Conservation (phyloP, 2,797 vertebrate species). For the Pterois miles region DNA sequence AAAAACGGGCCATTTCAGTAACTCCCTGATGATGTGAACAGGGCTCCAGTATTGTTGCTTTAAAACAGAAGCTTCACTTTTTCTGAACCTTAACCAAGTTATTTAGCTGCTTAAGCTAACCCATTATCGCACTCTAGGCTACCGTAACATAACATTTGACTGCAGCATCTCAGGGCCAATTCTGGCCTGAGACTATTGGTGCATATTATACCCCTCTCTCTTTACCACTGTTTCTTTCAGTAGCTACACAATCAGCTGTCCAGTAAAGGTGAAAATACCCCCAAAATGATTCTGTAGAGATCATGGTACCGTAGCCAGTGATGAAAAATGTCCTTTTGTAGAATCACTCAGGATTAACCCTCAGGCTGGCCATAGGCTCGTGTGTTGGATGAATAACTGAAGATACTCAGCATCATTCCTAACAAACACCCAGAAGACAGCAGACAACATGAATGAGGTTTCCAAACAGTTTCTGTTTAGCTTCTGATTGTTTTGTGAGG, state of each 20-base stretch:
- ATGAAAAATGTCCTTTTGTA: background rate
- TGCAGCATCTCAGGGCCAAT: background rate
- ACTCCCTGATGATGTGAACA: no score
- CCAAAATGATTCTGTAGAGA: background rate
- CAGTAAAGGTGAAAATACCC: background rate
- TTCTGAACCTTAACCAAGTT: no score
- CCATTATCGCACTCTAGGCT: background rate
- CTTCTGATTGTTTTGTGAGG: background rate
- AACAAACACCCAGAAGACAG: background rate
- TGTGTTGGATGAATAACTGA: background rate
- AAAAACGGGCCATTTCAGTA: background rate
- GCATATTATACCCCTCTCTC: background rate
- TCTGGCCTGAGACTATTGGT: background rate
- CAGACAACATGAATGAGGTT: background rate
- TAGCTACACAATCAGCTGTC: background rate
- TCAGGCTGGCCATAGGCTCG: background rate
- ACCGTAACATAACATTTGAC: background rate
- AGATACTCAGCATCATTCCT: background rate
- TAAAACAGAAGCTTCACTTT: no score
- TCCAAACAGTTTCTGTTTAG: background rate
- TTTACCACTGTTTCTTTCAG: background rate
- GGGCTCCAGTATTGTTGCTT: no score
- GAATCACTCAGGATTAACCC: background rate
- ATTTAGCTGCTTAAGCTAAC: no score
- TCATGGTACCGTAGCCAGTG: background rate